Evolutionary conservation across 2,888 invertebrate species (phyloP).

Genomic region (Pterostichus madidus): DNA sequence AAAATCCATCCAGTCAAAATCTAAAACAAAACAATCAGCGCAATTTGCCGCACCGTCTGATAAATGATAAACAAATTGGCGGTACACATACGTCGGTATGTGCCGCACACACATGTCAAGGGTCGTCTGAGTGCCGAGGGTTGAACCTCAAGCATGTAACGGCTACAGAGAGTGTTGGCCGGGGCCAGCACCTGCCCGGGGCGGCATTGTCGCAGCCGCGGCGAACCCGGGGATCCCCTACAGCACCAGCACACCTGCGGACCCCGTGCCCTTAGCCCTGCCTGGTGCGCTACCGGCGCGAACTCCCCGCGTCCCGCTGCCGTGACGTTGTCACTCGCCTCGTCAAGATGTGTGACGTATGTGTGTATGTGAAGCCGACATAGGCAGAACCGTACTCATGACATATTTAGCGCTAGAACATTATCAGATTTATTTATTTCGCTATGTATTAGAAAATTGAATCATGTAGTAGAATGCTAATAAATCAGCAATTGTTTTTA

Average conservation of each 20-base stretch:
- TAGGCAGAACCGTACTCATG: not conserved
- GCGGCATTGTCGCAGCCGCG: conserved; percentile 8
- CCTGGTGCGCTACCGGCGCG: conserved; percentile 52
- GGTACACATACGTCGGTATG: not conserved
- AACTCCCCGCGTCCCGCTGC: not conserved
- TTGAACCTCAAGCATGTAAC: conserved; percentile 14
- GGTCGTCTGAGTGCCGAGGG: not conserved
- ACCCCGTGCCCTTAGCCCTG: conserved; percentile 44
- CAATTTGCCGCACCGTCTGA: not conserved
- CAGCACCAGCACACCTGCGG: conserved; percentile 58
- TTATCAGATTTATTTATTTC: no score
- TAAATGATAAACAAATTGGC: conserved; percentile 23
- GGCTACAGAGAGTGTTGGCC: conserved; percentile 24
- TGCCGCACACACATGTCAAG: not conserved
- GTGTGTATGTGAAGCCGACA: not conserved
- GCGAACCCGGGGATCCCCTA: not conserved
- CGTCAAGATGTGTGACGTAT: conserved; percentile 10
- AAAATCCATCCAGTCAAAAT: not conserved
- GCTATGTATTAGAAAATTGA: no score
- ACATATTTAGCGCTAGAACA: no score
- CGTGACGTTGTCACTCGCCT: not conserved
- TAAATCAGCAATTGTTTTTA: no score
- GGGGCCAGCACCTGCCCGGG: conserved; percentile 58
- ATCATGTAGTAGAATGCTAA: no score
- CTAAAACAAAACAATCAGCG: not conserved